phyloP scores from a whole-genome alignment of 2,113 vertebrate genomes.

The Proteles cristata region DNA sequence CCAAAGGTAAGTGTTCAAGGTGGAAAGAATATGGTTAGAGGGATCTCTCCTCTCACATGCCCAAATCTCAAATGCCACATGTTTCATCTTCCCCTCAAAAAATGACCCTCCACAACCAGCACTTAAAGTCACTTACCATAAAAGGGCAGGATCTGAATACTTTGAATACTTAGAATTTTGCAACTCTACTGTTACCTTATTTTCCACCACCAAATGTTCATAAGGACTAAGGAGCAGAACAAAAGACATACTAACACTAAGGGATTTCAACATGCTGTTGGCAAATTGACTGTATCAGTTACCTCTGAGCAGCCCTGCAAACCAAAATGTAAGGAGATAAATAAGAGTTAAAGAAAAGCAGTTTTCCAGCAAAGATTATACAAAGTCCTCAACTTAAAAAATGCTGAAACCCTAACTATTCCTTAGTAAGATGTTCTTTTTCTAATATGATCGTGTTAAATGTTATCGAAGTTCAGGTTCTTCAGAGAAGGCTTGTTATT shows the following conservation, averaged over 20 bases:
- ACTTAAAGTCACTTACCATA: not conserved
- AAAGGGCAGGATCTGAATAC: not conserved
- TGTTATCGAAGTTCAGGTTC: slow-evolving; percentile 13
- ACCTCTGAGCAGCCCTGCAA: not conserved
- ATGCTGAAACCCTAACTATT: slow-evolving; percentile 15
- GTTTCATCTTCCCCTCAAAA: not conserved
- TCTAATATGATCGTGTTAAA: slow-evolving; percentile 12
- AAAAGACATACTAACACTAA: not conserved
- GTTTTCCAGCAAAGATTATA: slow-evolving; percentile 6
- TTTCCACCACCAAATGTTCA: not conserved
- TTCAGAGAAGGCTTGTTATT: slow-evolving; percentile 5
- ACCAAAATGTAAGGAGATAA: not conserved
- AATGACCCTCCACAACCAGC: not conserved
- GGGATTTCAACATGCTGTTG: not conserved
- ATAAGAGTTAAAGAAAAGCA: not conserved
- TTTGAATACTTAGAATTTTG: not conserved
- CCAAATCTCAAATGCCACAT: not conserved
- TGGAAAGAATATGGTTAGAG: not conserved
- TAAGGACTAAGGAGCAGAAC: not conserved
- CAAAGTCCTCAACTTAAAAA: not conserved
- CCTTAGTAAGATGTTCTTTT: not conserved
- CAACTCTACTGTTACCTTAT: not conserved
- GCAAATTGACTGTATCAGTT: not conserved
- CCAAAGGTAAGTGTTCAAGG: not conserved
- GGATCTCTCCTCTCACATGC: not conserved